Base-by-base conservation (phyloP, 2,888 invertebrate species). In the Ligdia adustata region DNA sequence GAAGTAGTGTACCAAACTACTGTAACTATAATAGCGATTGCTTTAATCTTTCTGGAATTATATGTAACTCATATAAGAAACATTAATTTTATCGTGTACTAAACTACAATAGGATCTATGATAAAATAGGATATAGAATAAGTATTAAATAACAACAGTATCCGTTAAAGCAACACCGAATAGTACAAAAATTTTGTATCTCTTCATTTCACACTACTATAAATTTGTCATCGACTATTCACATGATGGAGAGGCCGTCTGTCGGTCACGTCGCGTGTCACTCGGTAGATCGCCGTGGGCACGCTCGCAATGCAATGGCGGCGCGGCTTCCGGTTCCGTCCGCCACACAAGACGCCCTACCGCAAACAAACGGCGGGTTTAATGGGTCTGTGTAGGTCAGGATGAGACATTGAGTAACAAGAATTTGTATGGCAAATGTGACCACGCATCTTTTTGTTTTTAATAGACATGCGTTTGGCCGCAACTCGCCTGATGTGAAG, bases 291-390 rank as follows among this genome's bases (percentile, higher is more conserved):
- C 16, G 5, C 3, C 3, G 5, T 16, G 16, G n/a, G n/a, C n/a
- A n/a, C n/a, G n/a, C n/a, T n/a, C n/a, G 6, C 22, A 7, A 22
- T 7, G 7, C n/a, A n/a, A n/a, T 9, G 4, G 13, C 22, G 11
- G 26, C 26, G 13, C 22, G 11, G 26, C 26, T 16, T 47, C 47
- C 47, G 47, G 20, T 41, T 42, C 48, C 48, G 38, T 42, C 48
- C 48, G 38, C 48, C 48, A 29, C 48, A 49, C 48, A 49, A 39
- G 48, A 27, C 6, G 48, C 28, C 42, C 48, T 39, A 49, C 48
- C 48, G 48, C 48, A 49, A 49, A 22, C 41, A 22, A 20, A 35
- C 29, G 24, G 18, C 9, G 11, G 14, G 33, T 15, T 35, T 34
- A 38, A 44, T 45, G 34, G 34, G 12, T 18, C 18, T 12, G 26